Evolutionary conservation across 2,888 invertebrate species (phyloP).

Genomic region (Dasysyrphus albostriatus): DNA sequence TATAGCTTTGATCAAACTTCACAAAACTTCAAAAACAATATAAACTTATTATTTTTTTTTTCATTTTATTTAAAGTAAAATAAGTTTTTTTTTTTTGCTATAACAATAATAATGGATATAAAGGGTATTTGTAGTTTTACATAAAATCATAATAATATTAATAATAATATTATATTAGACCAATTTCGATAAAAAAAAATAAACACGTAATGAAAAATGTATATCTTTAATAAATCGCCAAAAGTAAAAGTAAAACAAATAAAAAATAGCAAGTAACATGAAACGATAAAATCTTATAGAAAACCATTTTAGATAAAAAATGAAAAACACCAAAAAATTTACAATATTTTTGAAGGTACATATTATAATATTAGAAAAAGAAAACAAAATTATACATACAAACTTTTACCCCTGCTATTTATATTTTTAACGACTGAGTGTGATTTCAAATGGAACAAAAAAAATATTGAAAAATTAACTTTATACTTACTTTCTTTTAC

Average conservation of each 20-base stretch:
- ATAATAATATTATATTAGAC: conserved; percentile 47
- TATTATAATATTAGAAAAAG: neutral
- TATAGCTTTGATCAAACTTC: conserved; percentile 14
- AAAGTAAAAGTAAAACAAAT: conserved; percentile 9
- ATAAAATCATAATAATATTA: conserved; percentile 16
- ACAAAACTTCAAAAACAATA: conserved; percentile 4
- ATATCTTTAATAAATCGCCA: conserved; percentile 16
- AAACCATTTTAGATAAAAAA: neutral
- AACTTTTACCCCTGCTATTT: conserved; percentile 30
- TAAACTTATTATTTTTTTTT: neutral
- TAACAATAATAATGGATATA: conserved; percentile 29
- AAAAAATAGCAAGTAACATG: conserved; percentile 3
- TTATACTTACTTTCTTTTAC: neutral
- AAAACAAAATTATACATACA: neutral
- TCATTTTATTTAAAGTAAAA: neutral
- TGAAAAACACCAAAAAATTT: conserved; percentile 35
- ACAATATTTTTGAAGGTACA: conserved; percentile 24
- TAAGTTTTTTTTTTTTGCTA: conserved; percentile 31
- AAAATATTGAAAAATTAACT: conserved; percentile 1
- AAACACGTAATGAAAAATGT: neutral
- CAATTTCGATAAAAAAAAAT: conserved; percentile 58
- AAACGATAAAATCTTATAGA: conserved; percentile 12
- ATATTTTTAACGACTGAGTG: conserved; percentile 35
- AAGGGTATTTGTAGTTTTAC: conserved; percentile 52
- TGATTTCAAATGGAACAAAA: conserved; percentile 46